These are phyloP conservation scores for Sorex maritimensis DNA, from an alignment of 2,797 vertebrate genomes.

Conservation along the genomic window DNA sequence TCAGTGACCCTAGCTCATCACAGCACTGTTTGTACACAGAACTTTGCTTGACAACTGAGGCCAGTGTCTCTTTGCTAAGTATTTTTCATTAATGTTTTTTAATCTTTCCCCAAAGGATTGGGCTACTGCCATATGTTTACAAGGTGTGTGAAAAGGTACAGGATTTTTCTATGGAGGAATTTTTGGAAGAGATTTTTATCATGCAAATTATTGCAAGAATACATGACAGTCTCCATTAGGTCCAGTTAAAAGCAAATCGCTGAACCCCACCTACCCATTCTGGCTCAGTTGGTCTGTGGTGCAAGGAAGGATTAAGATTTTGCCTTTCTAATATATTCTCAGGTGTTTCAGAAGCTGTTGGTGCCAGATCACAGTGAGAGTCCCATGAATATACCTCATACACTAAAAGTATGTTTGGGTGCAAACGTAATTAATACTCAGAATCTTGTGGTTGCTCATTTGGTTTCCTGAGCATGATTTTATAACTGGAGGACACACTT, in stretches of 20 bases:
- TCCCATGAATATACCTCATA: neutral
- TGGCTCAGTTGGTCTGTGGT: neutral
- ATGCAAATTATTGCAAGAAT: neutral
- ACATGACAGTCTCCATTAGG: neutral
- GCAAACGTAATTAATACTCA: neutral
- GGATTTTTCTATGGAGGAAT: neutral
- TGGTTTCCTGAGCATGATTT: neutral
- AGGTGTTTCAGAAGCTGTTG: neutral
- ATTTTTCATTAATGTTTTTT: conserved; percentile 4
- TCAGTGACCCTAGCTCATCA: conserved; percentile 10
- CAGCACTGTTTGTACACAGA: neutral
- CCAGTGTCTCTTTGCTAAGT: neutral
- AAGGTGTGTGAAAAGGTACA: neutral
- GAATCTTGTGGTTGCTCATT: neutral
- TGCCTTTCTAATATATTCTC: neutral
- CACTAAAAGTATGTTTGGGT: neutral
- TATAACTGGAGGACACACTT: neutral
- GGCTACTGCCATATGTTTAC: neutral
- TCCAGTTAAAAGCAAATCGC: neutral
- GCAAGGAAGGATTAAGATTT: neutral
- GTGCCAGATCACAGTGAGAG: neutral
- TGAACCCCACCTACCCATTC: neutral
- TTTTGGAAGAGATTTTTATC: neutral
- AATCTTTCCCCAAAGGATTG: neutral
- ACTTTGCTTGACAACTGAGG: conserved; percentile 4